Evolutionary conservation across 1,140 invertebrate genomes (phyloP), one percentile per base, ranked within the genome.

Genomic region (Stegodyphus mimosarum): DNA sequence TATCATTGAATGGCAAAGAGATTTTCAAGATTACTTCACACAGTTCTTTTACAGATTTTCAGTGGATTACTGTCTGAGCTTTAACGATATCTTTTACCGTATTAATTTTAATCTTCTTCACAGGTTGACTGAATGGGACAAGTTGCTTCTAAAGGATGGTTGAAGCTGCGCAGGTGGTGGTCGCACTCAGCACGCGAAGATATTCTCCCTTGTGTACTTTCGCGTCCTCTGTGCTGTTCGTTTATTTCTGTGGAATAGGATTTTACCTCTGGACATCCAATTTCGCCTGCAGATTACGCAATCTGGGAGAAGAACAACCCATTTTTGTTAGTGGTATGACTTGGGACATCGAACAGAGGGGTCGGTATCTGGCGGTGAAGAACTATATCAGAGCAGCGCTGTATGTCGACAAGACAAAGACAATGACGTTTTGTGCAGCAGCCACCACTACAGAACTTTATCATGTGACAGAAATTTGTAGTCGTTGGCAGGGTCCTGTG

Each of bases 401-500:
- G 5, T 15, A 55, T 15, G 10, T 15, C 7, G 49, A 71, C 51
- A n/a, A 50, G 3, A 7, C 10, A 15, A 60, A 86, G 2, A 64
- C 74, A 0, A 49, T 86, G 53, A 86, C 83, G 9, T 86, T 86
- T 7, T 67, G 74, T 7, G 48, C 83, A 7, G 83, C 83, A 2
- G 66, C 83, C 7, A 63, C 66, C 49, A 78, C 64, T 13, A n/a
- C 67, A 3, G 74, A 86, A 7, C 18, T 86, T 7, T 53, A n/a
- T n/a, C 52, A 86, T 49, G 6, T 78, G 10, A 67, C 83, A 33
- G 83, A 86, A 51, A 64, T 86, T 17, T 91, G 96, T 87, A 93
- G 96, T 89, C 91, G 90, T 17, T 94, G 95, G 95, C 89, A 91
- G 78, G 94, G 94, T 3, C 95, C 95, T 0, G 91, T 96, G 17